Evolutionary conservation across 2,888 invertebrate species (phyloP).

Genomic region (Lepas anatifera): DNA sequence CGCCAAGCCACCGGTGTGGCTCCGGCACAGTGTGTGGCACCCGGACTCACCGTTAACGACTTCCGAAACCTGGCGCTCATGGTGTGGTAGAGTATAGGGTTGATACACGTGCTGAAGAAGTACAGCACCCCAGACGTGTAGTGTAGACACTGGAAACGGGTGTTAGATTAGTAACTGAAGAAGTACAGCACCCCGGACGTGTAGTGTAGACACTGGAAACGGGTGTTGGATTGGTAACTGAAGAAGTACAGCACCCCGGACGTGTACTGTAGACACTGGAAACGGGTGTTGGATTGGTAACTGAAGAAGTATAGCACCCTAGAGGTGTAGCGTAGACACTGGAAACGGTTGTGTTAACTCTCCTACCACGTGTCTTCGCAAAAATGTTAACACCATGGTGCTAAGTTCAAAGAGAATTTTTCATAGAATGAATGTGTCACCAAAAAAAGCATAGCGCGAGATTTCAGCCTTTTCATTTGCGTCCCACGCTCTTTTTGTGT

Average conservation of each 20-base stretch:
- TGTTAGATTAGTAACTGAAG: no score
- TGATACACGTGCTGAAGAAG: slow-evolving; percentile 83
- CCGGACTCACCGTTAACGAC: slow-evolving; percentile 79
- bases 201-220: slow-evolving; percentile 56
- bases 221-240: no score
- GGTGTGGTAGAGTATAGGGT: slow-evolving; percentile 83
- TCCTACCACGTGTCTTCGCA: no score
- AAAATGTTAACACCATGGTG: no score
- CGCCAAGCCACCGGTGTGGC: no score
- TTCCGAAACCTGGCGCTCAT: slow-evolving; percentile 89
- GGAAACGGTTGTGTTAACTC: slow-evolving; percentile 36
- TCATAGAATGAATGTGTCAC: no score
- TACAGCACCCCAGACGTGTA: slow-evolving; percentile 81
- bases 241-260: slow-evolving; percentile 45
- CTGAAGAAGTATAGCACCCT: slow-evolving; percentile 37
- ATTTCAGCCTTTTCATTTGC: no score
- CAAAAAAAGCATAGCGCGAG: no score
- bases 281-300: no score
- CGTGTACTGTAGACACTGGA: slow-evolving; percentile 58
- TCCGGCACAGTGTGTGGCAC: no score
- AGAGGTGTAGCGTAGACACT: slow-evolving; percentile 62
- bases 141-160: slow-evolving; percentile 48
- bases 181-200: slow-evolving; percentile 48
- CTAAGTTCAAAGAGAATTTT: no score
- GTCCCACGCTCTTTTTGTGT: no score